These are phyloP conservation scores for Squalus acanthias DNA, from an alignment of 2,797 vertebrate species.

Conservation along the genomic window DNA sequence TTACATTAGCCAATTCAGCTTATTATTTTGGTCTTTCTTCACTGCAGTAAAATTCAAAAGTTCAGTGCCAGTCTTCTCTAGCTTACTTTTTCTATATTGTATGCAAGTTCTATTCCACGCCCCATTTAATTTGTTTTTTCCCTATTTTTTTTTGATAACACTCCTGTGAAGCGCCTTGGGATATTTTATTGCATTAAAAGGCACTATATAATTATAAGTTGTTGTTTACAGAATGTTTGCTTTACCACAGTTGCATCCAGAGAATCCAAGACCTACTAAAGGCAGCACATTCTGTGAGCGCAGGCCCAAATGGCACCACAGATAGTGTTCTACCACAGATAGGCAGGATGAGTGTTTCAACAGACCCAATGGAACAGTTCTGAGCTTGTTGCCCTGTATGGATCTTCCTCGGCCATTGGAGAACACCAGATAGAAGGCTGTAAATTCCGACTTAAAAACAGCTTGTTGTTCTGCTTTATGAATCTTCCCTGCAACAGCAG, in stretches of 20 bases:
- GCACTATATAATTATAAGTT: no score
- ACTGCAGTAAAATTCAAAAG: not conserved
- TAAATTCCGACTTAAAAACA: not conserved
- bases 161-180: no score
- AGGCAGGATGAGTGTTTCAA: not conserved
- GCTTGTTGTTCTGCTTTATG: not conserved
- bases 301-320: not conserved
- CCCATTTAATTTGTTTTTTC: not conserved
- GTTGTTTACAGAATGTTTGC: not conserved
- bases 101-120: not conserved
- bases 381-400: not conserved
- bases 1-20: not conserved
- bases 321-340: not conserved
- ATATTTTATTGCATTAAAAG: no score
- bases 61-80: no score
- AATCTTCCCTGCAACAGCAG: not conserved
- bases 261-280: not conserved
- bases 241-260: not conserved
- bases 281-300: not conserved
- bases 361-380: not conserved
- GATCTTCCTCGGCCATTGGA: not conserved
- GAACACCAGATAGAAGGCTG: not conserved
- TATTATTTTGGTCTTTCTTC: not conserved
- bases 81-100: not conserved
- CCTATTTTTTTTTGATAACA: not conserved